Evolutionary conservation across 2,888 invertebrate species (phyloP), one percentile per base, ranked within the genome.

Genomic region (Hypercompe scribonia): DNA sequence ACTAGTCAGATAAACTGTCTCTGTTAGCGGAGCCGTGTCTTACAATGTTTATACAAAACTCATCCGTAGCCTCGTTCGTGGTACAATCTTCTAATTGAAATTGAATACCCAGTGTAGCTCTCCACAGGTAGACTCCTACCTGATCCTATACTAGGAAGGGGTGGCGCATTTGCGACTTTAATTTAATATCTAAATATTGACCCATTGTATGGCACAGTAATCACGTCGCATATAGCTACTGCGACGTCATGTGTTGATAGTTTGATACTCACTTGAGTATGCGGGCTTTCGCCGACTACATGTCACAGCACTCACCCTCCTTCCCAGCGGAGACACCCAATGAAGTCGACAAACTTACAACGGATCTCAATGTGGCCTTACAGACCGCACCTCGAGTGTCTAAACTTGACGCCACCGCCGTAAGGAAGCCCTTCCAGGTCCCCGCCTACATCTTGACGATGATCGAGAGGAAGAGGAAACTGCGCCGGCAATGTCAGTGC

Each of bases 21-120:
- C n/a, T 36, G 34, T 65, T 65, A n/a, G 34, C 64, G 21, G n/a
- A 65, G 36, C 67, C 46, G 33, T 33, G 50, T 24, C 50, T 68
- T n/a, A 70, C 50, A 36, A 46, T 70, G 50, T 64, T 65, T 68
- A 34, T 54, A n/a, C n/a, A 54, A 33, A 50, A 34, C 66, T 46
- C 66, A 21, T 46, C 33, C 66, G 11, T 31, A 5, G 2, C 21
- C 13, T 28, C 54, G 33, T 7, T 21, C 50, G 15, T 24, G 11
- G 67, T 50, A 61, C 70, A 54, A 74, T 64, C 39, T 46, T 58
- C 68, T 85, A 86, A 86, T 84, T 82, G 82, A 82, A 86, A 84
- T 75, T 70, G 79, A 82, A 86, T 84, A 81, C 83, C 63, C 61
- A 39, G 7, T 67, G 67, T 61, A 63, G 8, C 50, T 33, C 34